Percentiles rank a stretch among this genome's conserved stretches.
Evolutionary conservation across 2,113 vertebrate species (phyloP).

Genomic region (Craseonycteris thonglongyai): DNA sequence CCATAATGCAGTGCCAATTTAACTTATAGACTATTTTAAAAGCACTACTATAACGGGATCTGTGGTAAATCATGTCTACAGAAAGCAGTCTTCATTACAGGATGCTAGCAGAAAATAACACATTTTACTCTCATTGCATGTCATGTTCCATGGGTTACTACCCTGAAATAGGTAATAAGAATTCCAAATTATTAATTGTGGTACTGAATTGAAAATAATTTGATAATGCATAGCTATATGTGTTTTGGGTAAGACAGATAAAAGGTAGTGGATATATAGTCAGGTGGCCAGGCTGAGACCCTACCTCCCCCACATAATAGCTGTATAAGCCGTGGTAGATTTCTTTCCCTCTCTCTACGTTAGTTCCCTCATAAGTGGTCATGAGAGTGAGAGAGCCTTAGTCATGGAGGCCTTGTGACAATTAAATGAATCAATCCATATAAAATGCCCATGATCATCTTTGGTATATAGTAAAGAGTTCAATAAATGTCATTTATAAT

Average conservation of each 20-base stretch:
- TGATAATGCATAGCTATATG: neutral
- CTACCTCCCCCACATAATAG: neutral
- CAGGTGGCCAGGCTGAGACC: neutral
- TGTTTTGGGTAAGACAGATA: neutral
- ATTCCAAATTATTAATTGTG: neutral
- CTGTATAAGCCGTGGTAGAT: accelerated
- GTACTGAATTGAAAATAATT: neutral
- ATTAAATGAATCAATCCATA: neutral
- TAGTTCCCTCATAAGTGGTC: neutral
- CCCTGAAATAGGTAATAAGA: neutral
- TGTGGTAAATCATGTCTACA: neutral
- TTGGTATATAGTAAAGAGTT: neutral
- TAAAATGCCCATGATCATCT: neutral
- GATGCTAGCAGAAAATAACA: neutral
- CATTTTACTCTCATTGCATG: neutral
- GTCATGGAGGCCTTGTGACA: neutral
- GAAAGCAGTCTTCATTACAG: neutral
- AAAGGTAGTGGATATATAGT: neutral
- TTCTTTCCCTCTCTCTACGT: neutral
- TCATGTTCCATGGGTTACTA: neutral
- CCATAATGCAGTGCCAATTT: neutral
- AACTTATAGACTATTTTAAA: slow-evolving; percentile 8
- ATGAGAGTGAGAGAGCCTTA: neutral
- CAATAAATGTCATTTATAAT: neutral
- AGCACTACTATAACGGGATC: neutral